These are phyloP conservation scores for Cephalopterus ornatus DNA, from an alignment of 2,113 vertebrate genomes.

Conservation along the genomic window DNA sequence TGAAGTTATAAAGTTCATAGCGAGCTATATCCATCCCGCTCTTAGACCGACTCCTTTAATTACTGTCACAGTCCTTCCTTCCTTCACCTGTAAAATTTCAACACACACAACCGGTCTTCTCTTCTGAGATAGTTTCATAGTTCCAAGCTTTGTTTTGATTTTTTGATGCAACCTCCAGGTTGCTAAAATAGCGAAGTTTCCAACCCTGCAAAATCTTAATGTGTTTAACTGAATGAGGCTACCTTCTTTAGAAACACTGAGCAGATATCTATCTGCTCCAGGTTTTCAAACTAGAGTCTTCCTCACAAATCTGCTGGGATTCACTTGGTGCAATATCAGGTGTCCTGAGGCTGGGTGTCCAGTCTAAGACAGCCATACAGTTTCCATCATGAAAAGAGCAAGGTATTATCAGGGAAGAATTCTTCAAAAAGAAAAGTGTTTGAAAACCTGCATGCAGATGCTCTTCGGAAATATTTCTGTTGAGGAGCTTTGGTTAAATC, in stretches of 20 bases:
- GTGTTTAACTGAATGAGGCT: background rate
- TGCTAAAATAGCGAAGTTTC: background rate
- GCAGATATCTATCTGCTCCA: background rate
- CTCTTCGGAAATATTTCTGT: background rate
- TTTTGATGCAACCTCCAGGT: background rate
- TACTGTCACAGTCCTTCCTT: background rate
- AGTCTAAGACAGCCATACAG: background rate
- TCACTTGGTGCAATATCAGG: background rate
- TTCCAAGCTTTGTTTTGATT: background rate
- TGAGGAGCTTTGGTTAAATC: background rate
- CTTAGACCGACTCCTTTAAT: background rate
- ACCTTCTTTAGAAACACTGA: background rate
- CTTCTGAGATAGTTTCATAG: background rate
- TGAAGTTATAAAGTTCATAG: background rate
- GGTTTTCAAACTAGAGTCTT: background rate
- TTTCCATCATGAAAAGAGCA: background rate
- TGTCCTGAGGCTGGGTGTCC: background rate
- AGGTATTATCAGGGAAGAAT: background rate
- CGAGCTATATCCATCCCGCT: background rate
- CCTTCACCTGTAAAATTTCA: background rate
- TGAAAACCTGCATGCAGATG: background rate
- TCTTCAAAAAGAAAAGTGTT: background rate
- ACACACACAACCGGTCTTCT: background rate
- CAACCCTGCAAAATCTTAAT: background rate
- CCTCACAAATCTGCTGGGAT: background rate